A percentile compares a stretch with the other conserved stretches of the same genome.
phyloP scores from a whole-genome alignment of 2,797 vertebrate genomes.

The Enteromius viviparus region DNA sequence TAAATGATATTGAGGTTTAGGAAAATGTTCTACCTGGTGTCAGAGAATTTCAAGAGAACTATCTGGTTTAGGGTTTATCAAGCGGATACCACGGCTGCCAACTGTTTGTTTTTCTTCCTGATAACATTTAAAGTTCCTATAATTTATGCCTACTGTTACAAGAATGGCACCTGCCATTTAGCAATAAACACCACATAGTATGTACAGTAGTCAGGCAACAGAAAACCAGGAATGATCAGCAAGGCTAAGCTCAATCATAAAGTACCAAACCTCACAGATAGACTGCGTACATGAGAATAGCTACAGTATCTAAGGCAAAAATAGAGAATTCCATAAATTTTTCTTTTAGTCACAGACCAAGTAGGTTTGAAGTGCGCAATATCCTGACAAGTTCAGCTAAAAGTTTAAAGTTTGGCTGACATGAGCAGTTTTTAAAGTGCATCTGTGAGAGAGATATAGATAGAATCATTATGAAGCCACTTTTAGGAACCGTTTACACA shows the following conservation, averaged over 20 bases:
- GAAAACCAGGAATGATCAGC: background rate
- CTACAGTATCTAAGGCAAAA: background rate
- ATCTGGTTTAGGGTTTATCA: conserved; percentile 50
- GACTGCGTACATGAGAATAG: background rate
- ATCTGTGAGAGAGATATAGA: background rate
- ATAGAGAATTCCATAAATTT: background rate
- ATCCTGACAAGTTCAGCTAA: conserved; percentile 36
- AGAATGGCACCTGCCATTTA: conserved; percentile 6
- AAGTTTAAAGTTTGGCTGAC: conserved; percentile 20
- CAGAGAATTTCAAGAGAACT: conserved; percentile 40
- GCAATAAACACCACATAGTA: background rate
- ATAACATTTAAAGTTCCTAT: conserved; percentile 4
- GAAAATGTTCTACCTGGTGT: conserved; percentile 48
- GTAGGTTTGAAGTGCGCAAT: conserved; percentile 42
- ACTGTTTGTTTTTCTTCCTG: conserved; percentile 45
- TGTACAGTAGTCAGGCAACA: background rate
- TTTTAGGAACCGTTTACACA: conserved; percentile 3
- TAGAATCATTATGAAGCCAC: conserved; percentile 13
- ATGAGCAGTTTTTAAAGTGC: conserved; percentile 35
- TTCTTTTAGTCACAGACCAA: conserved; percentile 48
- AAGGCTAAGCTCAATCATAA: background rate
- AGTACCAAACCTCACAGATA: background rate
- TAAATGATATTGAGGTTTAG: conserved; percentile 39
- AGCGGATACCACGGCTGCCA: conserved; percentile 39
- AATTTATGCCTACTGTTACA: background rate